phyloP scores from a whole-genome alignment of 2,888 invertebrate genomes.

The Caenorhabditis zanzibari region DNA sequence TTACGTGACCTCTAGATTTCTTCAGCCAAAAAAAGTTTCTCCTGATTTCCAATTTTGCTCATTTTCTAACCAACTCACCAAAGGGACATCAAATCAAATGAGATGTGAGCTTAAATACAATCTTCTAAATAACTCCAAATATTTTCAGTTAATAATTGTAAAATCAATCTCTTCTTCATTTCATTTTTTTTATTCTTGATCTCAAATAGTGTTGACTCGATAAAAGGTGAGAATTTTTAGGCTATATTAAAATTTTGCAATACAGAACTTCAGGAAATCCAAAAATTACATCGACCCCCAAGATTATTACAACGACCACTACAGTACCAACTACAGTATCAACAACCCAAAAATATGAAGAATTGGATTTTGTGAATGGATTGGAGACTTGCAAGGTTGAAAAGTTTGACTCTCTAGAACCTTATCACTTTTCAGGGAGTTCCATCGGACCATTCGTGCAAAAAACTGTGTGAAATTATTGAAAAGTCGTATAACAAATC shows the following conservation, averaged over 20 bases:
- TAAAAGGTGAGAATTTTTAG: not conserved
- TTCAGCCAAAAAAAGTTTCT: not conserved
- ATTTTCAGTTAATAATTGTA: slow-evolving; percentile 23
- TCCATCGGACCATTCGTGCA: not conserved
- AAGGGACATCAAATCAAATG: not conserved
- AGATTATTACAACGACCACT: not conserved
- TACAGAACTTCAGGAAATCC: no score
- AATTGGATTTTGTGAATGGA: slow-evolving; percentile 7
- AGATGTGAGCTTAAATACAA: slow-evolving; percentile 5
- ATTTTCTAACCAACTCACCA: not conserved
- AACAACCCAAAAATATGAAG: not conserved
- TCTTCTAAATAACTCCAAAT: not conserved
- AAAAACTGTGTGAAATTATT: not conserved
- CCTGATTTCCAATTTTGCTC: not conserved
- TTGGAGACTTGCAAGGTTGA: slow-evolving; percentile 6
- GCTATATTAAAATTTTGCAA: not conserved
- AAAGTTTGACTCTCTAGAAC: no score
- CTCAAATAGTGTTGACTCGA: not conserved
- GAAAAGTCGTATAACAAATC: not conserved
- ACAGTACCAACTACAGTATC: not conserved
- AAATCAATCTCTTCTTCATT: slow-evolving; percentile 31
- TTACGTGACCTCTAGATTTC: not conserved
- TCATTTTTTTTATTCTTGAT: not conserved
- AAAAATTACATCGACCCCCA: not conserved
- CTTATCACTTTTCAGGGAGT: not conserved